Evolutionary conservation across 2,797 vertebrate genomes (phyloP).

Genomic region (Columba guinea): DNA sequence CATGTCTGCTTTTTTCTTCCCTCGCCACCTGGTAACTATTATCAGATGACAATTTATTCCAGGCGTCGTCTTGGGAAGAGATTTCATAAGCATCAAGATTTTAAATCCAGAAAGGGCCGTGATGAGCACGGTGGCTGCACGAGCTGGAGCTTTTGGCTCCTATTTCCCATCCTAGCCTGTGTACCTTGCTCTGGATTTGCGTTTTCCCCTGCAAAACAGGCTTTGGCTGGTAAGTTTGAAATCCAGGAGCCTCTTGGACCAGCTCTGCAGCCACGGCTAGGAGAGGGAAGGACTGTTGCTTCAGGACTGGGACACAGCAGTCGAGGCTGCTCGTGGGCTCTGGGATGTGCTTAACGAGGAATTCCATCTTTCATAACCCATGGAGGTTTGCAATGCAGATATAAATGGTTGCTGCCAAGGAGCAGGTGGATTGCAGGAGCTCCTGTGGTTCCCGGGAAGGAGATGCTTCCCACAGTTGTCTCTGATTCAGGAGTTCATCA

Average conservation of each 20-base stretch:
- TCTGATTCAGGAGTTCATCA: background rate
- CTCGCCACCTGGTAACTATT: slow-evolving; percentile 69
- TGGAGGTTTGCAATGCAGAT: background rate
- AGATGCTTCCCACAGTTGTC: background rate
- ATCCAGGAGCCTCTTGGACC: background rate
- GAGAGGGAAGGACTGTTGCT: too few species aligned
- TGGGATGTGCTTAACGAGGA: background rate
- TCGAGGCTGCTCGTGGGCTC: background rate
- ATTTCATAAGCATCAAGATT: slow-evolving; percentile 38
- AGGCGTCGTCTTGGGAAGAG: slow-evolving; percentile 47
- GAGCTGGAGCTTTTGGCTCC: background rate
- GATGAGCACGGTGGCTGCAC: background rate
- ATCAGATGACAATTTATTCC: slow-evolving; percentile 70
- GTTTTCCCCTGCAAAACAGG: background rate
- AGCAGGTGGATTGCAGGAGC: background rate
- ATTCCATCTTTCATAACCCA: background rate
- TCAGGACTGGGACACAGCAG: background rate
- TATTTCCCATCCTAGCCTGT: background rate
- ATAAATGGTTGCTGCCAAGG: background rate
- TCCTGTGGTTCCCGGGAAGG: background rate
- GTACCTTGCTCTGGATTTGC: background rate
- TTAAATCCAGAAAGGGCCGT: background rate
- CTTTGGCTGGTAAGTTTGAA: background rate
- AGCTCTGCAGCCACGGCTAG: background rate
- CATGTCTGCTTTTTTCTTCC: slow-evolving; percentile 54